Conservation (phyloP, 2,888 invertebrate genomes). For the Sphaerophoria rueppellii region DNA sequence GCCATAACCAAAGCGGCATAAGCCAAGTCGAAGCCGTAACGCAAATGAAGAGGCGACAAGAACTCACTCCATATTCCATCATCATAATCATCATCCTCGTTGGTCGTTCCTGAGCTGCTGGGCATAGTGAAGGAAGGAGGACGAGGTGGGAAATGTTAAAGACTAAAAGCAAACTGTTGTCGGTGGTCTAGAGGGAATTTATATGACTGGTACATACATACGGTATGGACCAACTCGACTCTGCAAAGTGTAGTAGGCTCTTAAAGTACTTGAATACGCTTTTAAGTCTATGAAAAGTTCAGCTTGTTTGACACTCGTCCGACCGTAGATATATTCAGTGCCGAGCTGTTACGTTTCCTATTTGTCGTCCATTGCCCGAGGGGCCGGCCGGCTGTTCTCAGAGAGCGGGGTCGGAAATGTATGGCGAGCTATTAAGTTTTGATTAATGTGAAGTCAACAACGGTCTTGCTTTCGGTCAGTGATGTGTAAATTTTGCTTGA, state of each 20-base stretch:
- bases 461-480: conserved; percentile 25
- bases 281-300: conserved; percentile 11
- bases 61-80: background rate
- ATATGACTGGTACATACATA: conserved; percentile 6
- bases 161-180: conserved; percentile 49
- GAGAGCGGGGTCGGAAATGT: background rate
- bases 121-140: background rate
- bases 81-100: too few species aligned
- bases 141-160: background rate
- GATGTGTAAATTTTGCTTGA: conserved; percentile 36
- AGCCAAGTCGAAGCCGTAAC: background rate
- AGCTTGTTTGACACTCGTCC: conserved; percentile 13
- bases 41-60: background rate
- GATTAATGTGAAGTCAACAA: conserved; percentile 48
- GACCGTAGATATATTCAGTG: background rate
- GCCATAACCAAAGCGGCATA: background rate
- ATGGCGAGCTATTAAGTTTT: conserved; percentile 39
- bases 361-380: background rate
- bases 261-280: conserved; percentile 10
- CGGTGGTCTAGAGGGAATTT: conserved; percentile 31
- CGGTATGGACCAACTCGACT: background rate
- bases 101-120: too few species aligned
- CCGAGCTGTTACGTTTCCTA: background rate
- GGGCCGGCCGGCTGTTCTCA: too few species aligned
- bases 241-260: conserved; percentile 14